Evolutionary conservation across 2,888 invertebrate species (phyloP).

Genomic region (Matsumyia berberina): DNA sequence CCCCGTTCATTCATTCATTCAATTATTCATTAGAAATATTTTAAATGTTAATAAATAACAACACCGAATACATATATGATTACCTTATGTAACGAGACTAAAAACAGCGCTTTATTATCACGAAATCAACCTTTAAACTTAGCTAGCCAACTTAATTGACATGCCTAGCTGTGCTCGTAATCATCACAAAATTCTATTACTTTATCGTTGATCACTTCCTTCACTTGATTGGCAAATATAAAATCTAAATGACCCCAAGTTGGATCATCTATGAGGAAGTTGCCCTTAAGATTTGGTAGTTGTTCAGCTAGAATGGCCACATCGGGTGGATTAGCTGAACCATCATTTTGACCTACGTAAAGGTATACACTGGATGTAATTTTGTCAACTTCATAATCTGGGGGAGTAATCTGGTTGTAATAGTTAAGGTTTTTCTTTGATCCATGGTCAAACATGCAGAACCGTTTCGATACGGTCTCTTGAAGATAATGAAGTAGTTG

Average conservation of each 20-base stretch:
- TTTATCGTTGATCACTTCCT: constrained; percentile 62
- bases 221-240: constrained; percentile 57
- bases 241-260: constrained; percentile 63
- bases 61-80: too few relatives aligned
- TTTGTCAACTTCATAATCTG: constrained; percentile 78
- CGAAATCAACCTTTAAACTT: background rate
- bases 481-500: constrained; percentile 81
- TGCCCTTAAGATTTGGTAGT: constrained; percentile 59
- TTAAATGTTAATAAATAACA: too few relatives aligned
- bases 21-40: too few relatives aligned
- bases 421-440: constrained; percentile 76
- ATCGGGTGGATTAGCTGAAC: constrained; percentile 78
- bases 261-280: constrained; percentile 28
- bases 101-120: background rate
- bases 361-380: constrained; percentile 79
- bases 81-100: too few relatives aligned
- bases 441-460: constrained; percentile 80
- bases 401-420: constrained; percentile 78
- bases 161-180: constrained; percentile 78
- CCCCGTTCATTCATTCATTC: too few relatives aligned
- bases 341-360: constrained; percentile 79
- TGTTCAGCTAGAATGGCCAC: constrained; percentile 76
- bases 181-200: constrained; percentile 70
- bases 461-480: constrained; percentile 77
- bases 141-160: background rate